phyloP scores from a whole-genome alignment of 2,888 invertebrate species.

The Pegoplata infirma region DNA sequence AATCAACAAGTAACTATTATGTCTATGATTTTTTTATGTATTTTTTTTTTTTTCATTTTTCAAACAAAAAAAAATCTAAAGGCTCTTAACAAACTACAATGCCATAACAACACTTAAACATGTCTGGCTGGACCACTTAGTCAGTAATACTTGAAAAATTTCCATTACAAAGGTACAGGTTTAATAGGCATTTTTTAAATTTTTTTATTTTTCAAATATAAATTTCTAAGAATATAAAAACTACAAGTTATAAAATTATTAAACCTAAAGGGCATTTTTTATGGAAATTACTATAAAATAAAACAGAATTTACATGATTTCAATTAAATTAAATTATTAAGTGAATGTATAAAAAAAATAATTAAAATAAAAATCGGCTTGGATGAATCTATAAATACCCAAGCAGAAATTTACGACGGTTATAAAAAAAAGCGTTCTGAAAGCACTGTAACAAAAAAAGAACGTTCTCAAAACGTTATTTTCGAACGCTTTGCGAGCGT shows the following conservation, averaged over 20 bases:
- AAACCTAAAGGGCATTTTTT: too few species aligned
- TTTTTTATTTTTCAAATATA: background rate
- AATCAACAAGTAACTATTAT: conserved; percentile 51
- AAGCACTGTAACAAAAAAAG: too few species aligned
- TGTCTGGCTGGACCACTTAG: conserved; percentile 60
- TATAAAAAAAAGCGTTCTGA: too few species aligned
- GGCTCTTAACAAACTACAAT: conserved; percentile 9
- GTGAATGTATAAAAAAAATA: too few species aligned
- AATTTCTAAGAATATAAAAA: too few species aligned
- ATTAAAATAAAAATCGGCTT: background rate
- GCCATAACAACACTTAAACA: conserved; percentile 51
- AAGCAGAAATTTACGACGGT: too few species aligned
- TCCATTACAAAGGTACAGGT: conserved; percentile 1
- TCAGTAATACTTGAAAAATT: conserved; percentile 9
- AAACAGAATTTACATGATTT: too few species aligned
- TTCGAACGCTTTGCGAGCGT: too few species aligned
- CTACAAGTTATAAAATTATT: background rate
- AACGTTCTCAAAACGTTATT: too few species aligned
- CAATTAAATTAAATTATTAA: too few species aligned
- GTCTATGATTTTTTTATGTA: background rate
- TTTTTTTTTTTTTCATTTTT: background rate
- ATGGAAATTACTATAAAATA: too few species aligned
- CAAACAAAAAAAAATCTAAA: conserved; percentile 8
- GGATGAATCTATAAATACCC: too few species aligned
- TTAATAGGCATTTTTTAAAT: background rate